Conservation (phyloP, 2,888 invertebrate species). For the Alentia gelatinosa region DNA sequence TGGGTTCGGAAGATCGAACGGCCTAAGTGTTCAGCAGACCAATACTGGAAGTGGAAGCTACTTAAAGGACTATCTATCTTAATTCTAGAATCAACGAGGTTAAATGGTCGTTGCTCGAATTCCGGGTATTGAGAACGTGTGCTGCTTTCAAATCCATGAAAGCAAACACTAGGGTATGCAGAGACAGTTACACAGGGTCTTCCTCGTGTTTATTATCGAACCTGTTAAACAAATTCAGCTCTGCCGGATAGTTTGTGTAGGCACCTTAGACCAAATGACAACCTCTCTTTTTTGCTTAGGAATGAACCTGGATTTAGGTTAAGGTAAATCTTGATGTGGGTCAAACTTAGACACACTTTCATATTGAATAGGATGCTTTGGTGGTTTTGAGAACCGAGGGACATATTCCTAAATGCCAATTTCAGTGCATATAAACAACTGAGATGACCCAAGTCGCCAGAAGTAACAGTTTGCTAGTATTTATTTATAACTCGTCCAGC, state of each 20-base stretch:
- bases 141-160: too few relatives aligned
- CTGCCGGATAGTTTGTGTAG: neutral
- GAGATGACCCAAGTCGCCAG: neutral
- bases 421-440: neutral
- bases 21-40: too few relatives aligned
- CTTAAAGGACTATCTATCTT: too few relatives aligned
- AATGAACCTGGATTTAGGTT: neutral
- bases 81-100: too few relatives aligned
- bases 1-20: too few relatives aligned
- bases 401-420: neutral
- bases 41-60: too few relatives aligned
- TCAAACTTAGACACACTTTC: neutral
- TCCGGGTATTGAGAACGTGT: too few relatives aligned
- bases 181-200: neutral
- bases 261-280: neutral
- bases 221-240: neutral
- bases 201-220: neutral
- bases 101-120: too few relatives aligned
- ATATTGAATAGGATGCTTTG: neutral
- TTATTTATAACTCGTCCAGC: slow-evolving; percentile 28
- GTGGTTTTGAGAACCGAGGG: neutral
- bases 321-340: neutral
- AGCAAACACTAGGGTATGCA: too few relatives aligned
- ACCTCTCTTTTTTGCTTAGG: neutral
- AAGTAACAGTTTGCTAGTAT: slow-evolving; percentile 2